phyloP scores from a whole-genome alignment of 30 jellyfish, hydroid and myxozoan genomes.

The Morbakka virulenta region DNA sequence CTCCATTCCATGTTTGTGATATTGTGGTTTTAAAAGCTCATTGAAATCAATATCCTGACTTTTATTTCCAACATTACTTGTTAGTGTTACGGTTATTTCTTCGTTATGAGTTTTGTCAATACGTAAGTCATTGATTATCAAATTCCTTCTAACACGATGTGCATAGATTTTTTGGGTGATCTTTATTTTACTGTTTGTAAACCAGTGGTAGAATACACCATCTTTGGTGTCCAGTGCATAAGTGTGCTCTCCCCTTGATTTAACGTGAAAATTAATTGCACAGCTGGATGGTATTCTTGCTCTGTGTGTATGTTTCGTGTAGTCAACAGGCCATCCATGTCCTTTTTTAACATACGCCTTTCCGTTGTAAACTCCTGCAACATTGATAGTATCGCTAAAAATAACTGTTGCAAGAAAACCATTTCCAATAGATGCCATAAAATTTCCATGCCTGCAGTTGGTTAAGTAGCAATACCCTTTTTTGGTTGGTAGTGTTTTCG shows the following conservation, averaged over 20 bases:
- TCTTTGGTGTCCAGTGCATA: conserved; percentile 41
- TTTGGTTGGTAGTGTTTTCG: neutral
- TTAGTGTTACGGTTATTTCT: neutral
- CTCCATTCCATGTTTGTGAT: neutral
- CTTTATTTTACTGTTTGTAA: neutral
- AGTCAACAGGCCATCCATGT: conserved; percentile 1
- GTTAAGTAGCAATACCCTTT: neutral
- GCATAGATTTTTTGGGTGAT: conserved; percentile 49
- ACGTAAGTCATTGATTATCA: conserved; percentile 21
- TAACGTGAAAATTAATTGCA: conserved; percentile 14
- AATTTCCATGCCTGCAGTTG: conserved; percentile 7
- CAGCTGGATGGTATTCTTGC: conserved; percentile 56
- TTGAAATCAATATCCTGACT: conserved; percentile 30
- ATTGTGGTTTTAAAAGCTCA: neutral
- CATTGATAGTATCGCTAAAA: conserved; percentile 36
- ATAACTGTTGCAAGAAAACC: conserved; percentile 46
- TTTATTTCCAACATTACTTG: conserved; percentile 12
- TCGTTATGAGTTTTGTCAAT: neutral
- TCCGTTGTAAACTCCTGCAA: conserved; percentile 63
- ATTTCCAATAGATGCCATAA: conserved; percentile 58
- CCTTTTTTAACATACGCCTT: conserved; percentile 44
- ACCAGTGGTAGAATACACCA: conserved; percentile 38
- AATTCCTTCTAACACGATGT: conserved; percentile 19
- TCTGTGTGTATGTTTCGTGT: conserved; percentile 53
- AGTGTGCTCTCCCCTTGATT: neutral